Percentiles rank a stretch among this genome's conserved stretches.
These are phyloP conservation scores for Knipowitschia caucasica DNA, from an alignment of 2,797 vertebrate genomes.

Conservation along the genomic window DNA sequence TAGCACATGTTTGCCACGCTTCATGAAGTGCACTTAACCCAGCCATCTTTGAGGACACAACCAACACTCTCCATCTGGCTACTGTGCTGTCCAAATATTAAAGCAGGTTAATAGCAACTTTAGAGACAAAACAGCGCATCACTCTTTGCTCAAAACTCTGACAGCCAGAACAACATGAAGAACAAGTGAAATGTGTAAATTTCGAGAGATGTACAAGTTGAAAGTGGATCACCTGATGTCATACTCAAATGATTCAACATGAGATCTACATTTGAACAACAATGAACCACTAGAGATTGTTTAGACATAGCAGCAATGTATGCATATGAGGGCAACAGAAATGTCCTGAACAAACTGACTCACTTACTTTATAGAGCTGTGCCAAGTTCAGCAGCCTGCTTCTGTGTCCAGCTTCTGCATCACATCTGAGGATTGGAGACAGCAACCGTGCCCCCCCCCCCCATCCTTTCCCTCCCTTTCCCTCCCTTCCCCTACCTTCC, in stretches of 20 bases:
- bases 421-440: constrained; percentile 49
- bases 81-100: constrained; percentile 50
- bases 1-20: constrained; percentile 60
- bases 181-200: neutral
- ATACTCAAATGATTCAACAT: too few species aligned
- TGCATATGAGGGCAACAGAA: constrained; percentile 40
- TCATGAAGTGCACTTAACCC: constrained; percentile 69
- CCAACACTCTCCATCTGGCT: constrained; percentile 78
- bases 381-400: constrained; percentile 33
- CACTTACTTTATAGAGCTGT: constrained; percentile 60
- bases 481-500: constrained; percentile 3
- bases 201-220: neutral
- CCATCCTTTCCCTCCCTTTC: neutral
- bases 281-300: constrained; percentile 24
- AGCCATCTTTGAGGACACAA: constrained; percentile 69
- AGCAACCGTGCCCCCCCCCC: constrained; percentile 28
- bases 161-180: neutral
- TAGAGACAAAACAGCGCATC: constrained; percentile 39
- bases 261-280: neutral
- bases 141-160: neutral
- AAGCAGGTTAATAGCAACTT: constrained; percentile 65
- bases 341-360: constrained; percentile 50
- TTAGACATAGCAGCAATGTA: constrained; percentile 41
- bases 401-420: constrained; percentile 51
- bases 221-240: neutral